Base-by-base conservation (phyloP, 2,797 vertebrate species). In the Leptatherina wallacei region DNA sequence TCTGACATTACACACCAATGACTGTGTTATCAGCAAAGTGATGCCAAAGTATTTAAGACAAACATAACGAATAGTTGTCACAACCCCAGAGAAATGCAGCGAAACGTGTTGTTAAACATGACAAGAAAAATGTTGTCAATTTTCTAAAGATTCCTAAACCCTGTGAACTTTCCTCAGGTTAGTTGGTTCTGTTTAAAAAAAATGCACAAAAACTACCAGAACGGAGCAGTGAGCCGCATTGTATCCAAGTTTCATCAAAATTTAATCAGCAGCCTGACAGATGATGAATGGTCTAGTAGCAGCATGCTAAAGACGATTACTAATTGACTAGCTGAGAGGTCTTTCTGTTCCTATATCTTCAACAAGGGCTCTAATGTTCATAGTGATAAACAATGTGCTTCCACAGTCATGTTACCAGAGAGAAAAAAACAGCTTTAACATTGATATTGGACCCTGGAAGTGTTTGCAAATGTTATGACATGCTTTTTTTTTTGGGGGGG, bases 221-320 rank as follows among this genome's bases (percentile, higher is more conserved):
- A 72, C 44, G 30, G 42, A 74, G 47, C 6, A 33, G 24, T 65
- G 72, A 71, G 61, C 51, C 32, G 51, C 13, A 63, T 77, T 22
- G 27, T 42, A 11, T 65, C 8, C 11, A 55, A 38, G 47, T 57
- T 67, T 73, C n/a, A 85, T 75, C 60, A 74, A 73, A 64, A 59
- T 59, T 32, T 71, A 63, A 73, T 67, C 44, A 33, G 22, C 33
- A 30, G 27, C 44, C 8, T 35, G 57, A 56, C 49, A 36, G 29
- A 30, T 73, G 68, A 73, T 66, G 60, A 69, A 75, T 80, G 54
- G 35, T 65, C 30, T 27, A 7, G 18, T 59, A 42, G 70, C 10
- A 36, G 52, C 57, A 24, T 18, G 42, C 56, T 40, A 29, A 77
- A 77, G 36, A 58, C 24, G 42, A 66, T 70, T 68, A 47, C 14